Base-by-base conservation (phyloP, 2,888 invertebrate species). In the Thecocarcelia acutangulata region DNA sequence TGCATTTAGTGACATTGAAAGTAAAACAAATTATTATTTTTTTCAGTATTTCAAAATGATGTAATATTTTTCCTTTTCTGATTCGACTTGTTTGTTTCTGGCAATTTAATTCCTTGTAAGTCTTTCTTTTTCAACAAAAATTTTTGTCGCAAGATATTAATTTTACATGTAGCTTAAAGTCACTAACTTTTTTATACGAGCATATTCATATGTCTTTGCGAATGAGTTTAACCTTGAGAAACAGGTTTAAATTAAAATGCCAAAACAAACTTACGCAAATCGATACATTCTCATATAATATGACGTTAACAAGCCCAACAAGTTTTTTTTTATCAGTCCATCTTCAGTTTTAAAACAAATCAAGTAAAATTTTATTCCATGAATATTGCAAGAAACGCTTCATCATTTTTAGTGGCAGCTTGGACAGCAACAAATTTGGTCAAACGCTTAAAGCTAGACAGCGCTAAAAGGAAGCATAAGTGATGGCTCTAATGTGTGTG, bases 191-290 rank as follows among this genome's bases (percentile, higher is more conserved):
- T 3, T 33, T 9, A 33, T 33, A 33, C 9, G 9, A 56, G n/a
- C n/a, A n/a, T n/a, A n/a, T n/a, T n/a, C 54, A 33, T 28, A 37
- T 48, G 1, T 64, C 17, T 15, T 64, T 24, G 37, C 28, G 64
- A 72, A 50, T 54, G n/a, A 40, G 50, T 76, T 76, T 77, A 82
- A 82, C 81, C 81, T 82, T 82, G 81, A 77, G 77, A 82, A 82
- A 82, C 81, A 82, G 81, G 81, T 82, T 82, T 44, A 73, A 40
- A 44, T 46, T 28, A 42, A 75, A 80, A 76, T 75, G 48, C 50
- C 19, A 66, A 80, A 59, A 59, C 12, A 69, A 74, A 76, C 69
- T 80, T 80, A 80, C 80, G 80, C 64, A 80, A 80, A 80, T 50
- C 21, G 28, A 58, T 52, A 28, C 52, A 72, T 24, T 19, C 72